phyloP scores from a whole-genome alignment of 1,140 invertebrate genomes.

The Leptonema lineaticorne region DNA sequence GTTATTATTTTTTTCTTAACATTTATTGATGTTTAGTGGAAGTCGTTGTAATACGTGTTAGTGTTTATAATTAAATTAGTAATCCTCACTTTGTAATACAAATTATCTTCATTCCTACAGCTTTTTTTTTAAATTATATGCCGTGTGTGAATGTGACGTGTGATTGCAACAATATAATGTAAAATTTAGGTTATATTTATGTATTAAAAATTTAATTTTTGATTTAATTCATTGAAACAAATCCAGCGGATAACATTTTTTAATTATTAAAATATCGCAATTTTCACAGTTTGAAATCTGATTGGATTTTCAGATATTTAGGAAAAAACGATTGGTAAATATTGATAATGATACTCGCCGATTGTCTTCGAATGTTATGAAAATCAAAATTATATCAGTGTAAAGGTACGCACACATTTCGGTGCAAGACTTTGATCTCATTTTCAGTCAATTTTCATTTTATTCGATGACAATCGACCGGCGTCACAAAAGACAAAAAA shows the following conservation, averaged over 20 bases:
- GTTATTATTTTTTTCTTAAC: neutral
- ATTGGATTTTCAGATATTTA: too few relatives aligned
- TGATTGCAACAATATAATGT: conserved; percentile 1
- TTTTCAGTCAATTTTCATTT: too few relatives aligned
- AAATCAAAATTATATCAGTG: too few relatives aligned
- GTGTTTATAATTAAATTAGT: conserved; percentile 11
- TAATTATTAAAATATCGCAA: too few relatives aligned
- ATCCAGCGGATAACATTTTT: neutral
- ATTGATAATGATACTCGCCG: too few relatives aligned
- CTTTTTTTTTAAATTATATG: conserved; percentile 16
- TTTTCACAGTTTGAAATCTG: too few relatives aligned
- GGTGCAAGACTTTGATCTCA: too few relatives aligned
- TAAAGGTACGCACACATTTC: too few relatives aligned
- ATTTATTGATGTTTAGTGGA: conserved; percentile 14
- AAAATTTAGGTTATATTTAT: too few relatives aligned
- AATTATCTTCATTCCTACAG: conserved; percentile 20
- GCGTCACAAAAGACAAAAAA: neutral
- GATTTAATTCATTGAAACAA: too few relatives aligned
- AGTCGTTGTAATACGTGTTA: conserved; percentile 16
- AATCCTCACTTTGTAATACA: conserved; percentile 14
- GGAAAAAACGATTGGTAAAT: neutral
- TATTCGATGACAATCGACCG: neutral
- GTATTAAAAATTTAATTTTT: too few relatives aligned
- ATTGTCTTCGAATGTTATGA: too few relatives aligned
- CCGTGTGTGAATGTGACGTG: neutral